A percentile compares a stretch with the other conserved stretches of the same genome.
These are phyloP conservation scores for Xylota segnis DNA, from an alignment of 2,888 invertebrate genomes.

Conservation along the genomic window DNA sequence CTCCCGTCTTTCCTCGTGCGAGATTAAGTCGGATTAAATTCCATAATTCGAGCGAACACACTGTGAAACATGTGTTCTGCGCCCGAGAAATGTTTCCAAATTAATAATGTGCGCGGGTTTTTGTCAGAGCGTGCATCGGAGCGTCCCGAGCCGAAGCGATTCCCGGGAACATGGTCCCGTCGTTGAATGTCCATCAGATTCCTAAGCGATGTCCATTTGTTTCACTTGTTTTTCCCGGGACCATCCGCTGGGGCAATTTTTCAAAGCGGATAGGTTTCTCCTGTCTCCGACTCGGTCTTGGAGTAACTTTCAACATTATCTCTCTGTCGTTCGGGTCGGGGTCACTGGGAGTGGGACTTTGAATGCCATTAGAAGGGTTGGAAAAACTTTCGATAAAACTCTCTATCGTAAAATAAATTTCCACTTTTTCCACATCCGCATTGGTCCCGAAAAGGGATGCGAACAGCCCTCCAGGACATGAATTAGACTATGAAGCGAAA, in stretches of 20 bases:
- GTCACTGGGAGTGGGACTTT: not conserved
- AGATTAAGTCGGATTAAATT: constrained; percentile 76
- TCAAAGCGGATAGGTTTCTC: constrained; percentile 52
- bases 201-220: constrained; percentile 75
- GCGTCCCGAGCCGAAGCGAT: constrained; percentile 31
- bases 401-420: constrained; percentile 77
- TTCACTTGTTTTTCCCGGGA: constrained; percentile 63
- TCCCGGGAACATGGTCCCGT: constrained; percentile 55
- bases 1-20: constrained; percentile 25
- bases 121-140: not conserved
- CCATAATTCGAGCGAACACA: constrained; percentile 74
- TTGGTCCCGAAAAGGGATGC: constrained; percentile 66
- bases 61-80: constrained; percentile 67
- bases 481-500: constrained; percentile 72
- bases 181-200: constrained; percentile 72
- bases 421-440: constrained; percentile 57
- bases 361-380: constrained; percentile 65
- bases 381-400: constrained; percentile 76
- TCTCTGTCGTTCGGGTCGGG: constrained; percentile 1
- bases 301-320: constrained; percentile 72
- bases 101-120: constrained; percentile 64
- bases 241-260: constrained; percentile 66
- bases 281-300: constrained; percentile 43
- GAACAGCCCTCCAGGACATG: constrained; percentile 66
- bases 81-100: constrained; percentile 63